These are phyloP conservation scores for Lepidostoma basale DNA, from an alignment of 1,140 invertebrate genomes.

Conservation along the genomic window DNA sequence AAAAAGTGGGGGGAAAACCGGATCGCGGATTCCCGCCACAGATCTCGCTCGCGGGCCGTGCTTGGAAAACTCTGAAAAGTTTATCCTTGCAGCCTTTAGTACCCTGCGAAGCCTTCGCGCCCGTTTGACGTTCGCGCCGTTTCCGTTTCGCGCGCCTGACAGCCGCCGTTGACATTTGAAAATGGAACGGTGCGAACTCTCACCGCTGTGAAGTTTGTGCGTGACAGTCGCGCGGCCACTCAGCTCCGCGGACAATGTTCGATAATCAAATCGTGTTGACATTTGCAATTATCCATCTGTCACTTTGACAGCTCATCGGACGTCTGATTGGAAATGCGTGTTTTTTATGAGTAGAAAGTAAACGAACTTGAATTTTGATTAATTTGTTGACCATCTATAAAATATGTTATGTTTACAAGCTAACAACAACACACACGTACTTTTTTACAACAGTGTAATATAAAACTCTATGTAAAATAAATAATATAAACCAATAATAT, in stretches of 20 bases:
- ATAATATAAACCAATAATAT: too few species aligned
- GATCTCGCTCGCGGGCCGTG: conserved; percentile 14
- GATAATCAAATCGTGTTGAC: conserved; percentile 11
- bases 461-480: too few species aligned
- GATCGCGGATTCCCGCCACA: conserved; percentile 13
- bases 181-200: background rate
- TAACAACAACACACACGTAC: too few species aligned
- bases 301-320: conserved; percentile 13
- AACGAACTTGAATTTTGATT: too few species aligned
- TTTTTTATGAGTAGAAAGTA: background rate
- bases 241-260: background rate
- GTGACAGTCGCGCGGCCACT: too few species aligned
- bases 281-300: conserved; percentile 15
- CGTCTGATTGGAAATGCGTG: background rate
- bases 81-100: conserved; percentile 35
- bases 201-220: conserved; percentile 19
- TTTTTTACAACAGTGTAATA: too few species aligned
- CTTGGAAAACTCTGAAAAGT: conserved; percentile 26
- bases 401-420: too few species aligned
- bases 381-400: too few species aligned
- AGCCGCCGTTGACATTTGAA: conserved; percentile 5
- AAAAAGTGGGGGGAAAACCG: background rate
- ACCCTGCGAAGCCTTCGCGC: conserved; percentile 36
- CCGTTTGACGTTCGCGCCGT: conserved; percentile 13
- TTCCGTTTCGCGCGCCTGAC: conserved; percentile 10